phyloP scores from a whole-genome alignment of 2,113 vertebrate genomes.

The Dipodomys spectabilis region DNA sequence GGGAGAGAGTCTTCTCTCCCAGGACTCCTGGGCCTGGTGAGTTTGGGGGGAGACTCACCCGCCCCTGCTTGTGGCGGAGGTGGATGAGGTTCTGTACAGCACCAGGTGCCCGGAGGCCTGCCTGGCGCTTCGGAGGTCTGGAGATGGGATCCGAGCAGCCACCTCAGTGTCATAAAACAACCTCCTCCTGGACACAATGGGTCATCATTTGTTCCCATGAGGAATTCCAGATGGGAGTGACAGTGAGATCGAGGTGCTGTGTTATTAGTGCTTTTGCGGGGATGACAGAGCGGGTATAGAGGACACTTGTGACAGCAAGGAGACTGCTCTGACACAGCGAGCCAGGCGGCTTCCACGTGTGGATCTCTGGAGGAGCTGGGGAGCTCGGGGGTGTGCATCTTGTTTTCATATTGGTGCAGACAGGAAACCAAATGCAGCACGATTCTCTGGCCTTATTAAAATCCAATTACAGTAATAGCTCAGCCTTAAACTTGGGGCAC shows the following conservation, averaged over 20 bases:
- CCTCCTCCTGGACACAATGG: background rate
- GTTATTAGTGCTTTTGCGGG: accelerated
- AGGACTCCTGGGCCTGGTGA: too few relatives aligned
- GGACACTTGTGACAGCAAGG: accelerated
- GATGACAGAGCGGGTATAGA: background rate
- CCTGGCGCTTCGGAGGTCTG: background rate
- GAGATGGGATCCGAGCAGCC: background rate
- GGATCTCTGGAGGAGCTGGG: background rate
- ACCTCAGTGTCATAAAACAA: background rate
- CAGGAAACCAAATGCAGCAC: background rate
- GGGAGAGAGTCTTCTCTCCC: too few relatives aligned
- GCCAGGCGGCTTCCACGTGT: background rate
- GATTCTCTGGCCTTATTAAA: background rate
- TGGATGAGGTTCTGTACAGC: accelerated
- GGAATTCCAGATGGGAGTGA: too few relatives aligned
- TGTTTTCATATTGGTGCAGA: background rate
- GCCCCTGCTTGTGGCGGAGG: too few relatives aligned
- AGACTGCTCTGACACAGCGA: background rate
- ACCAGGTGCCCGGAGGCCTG: accelerated
- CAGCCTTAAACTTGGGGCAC: background rate
- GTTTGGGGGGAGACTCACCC: too few relatives aligned
- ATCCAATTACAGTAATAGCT: background rate
- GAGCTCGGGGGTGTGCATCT: background rate
- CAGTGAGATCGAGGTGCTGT: background rate
- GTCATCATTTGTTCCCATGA: background rate